Evolutionary conservation across 1,140 invertebrate genomes (phyloP).

Genomic region (Piezodorus guildinii): DNA sequence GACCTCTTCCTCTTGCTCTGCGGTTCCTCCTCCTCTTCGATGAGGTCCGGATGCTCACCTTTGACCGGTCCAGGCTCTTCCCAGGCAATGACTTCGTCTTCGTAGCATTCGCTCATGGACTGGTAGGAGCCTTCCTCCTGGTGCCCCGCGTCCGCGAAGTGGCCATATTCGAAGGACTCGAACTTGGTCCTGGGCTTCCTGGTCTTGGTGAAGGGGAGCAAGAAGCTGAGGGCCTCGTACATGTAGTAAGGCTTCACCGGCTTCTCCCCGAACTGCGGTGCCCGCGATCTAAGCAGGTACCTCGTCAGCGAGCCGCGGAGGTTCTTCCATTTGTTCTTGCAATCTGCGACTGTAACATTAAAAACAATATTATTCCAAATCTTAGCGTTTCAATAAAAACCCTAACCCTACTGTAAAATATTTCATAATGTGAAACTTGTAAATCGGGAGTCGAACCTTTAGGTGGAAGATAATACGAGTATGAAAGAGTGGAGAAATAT

Average conservation of each 20-base stretch:
- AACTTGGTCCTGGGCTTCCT: slow-evolving; percentile 1
- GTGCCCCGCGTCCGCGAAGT: neutral
- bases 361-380: no score
- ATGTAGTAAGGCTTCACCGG: slow-evolving; percentile 6
- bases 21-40: no score
- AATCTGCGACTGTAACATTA: neutral
- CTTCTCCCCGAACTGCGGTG: slow-evolving; percentile 3
- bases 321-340: slow-evolving; percentile 14
- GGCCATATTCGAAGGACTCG: neutral
- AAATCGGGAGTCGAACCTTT: no score
- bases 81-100: slow-evolving; percentile 1
- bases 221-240: slow-evolving; percentile 9
- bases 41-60: no score
- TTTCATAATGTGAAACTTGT: no score
- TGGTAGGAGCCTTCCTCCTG: slow-evolving; percentile 4
- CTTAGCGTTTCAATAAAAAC: no score
- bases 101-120: slow-evolving; percentile 3
- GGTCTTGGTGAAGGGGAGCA: slow-evolving; percentile 4
- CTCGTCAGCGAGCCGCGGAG: neutral
- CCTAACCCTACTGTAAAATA: no score
- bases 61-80: neutral
- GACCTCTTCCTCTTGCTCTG: no score
- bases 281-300: neutral
- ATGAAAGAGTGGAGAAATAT: no score
- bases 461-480: no score